Evolutionary conservation across 2,113 vertebrate genomes (phyloP).

Genomic region (Platysternon megacephalum): DNA sequence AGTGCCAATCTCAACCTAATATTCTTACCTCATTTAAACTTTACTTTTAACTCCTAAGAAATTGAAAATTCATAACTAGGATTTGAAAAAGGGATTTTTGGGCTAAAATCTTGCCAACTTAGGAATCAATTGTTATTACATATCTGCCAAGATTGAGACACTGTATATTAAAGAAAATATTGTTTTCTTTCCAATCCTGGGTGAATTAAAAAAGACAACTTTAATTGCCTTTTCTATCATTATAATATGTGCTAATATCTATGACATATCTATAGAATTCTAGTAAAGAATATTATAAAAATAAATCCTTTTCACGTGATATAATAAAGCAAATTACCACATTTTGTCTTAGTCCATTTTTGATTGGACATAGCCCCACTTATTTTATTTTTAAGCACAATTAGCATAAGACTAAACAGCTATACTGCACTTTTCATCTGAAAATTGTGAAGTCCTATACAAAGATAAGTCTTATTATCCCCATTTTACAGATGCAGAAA

Average conservation of each 20-base stretch:
- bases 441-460: not conserved
- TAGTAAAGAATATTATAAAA: not conserved
- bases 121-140: not conserved
- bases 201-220: not conserved
- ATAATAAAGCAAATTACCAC: not conserved
- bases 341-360: not conserved
- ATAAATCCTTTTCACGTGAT: not conserved
- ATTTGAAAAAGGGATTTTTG: not conserved
- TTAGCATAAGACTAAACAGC: not conserved
- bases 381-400: not conserved
- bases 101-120: not conserved
- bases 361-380: not conserved
- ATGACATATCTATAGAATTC: not conserved
- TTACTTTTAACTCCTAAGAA: not conserved
- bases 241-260: not conserved
- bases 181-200: not conserved
- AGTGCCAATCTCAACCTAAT: not conserved
- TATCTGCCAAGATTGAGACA: not conserved
- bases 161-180: not conserved
- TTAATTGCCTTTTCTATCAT: not conserved
- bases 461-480: not conserved
- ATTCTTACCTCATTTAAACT: rapidly evolving
- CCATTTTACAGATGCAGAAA: not conserved
- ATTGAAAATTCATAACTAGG: not conserved
- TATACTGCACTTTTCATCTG: not conserved